Base-by-base conservation (phyloP, 2,888 invertebrate species). In the Phymatocera aterrima region DNA sequence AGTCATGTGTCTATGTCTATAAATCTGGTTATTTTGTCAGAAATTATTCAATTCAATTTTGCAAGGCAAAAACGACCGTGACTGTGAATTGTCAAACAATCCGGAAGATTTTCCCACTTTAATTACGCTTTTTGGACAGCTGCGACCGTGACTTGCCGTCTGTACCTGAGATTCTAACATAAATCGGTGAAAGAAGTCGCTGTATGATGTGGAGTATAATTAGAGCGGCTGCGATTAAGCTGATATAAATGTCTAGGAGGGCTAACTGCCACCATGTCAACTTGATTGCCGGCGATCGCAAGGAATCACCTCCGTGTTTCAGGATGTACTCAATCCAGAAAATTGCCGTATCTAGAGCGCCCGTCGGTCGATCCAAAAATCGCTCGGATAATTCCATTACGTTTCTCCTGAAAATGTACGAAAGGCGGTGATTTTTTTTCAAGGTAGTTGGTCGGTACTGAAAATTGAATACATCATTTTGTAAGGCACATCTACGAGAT, bases 271-370 rank as follows among this genome's bases (percentile, higher is more conserved):
- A 78, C 78, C 78, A 78, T 3, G 72, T 48, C 34, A 78, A 24
- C 6, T 72, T 2, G 21, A 60, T 6, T n/a, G 78, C 78, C 1
- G 78, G 78, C 18, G 78, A 78, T 34, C 78, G 46, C 18, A 78
- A 37, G 12, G 78, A 34, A 43, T 74, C 60, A 28, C 72, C 60
- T 12, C 78, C 78, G 6, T 72, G 60, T 46, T 21, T 72, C 6
- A 78, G 21, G n/a, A 78, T 37, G 31, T 72, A 78, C 21, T 78
- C 78, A 34, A 78, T 46, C 78, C 78, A 78, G 21, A 51, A 78
- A 4, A 74, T 31, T 5, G 78, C 31, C 8, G 72, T 78, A 12
- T 78, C 72, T 12, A 18, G 12, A 0, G 78, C 40, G 21, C 15
- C 18, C 43, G 15, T 70, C 2, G 72, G 78, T 61, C 78, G 78